Evolutionary conservation across 2,888 invertebrate genomes (phyloP).

Genomic region (Drosophila nigricruria): DNA sequence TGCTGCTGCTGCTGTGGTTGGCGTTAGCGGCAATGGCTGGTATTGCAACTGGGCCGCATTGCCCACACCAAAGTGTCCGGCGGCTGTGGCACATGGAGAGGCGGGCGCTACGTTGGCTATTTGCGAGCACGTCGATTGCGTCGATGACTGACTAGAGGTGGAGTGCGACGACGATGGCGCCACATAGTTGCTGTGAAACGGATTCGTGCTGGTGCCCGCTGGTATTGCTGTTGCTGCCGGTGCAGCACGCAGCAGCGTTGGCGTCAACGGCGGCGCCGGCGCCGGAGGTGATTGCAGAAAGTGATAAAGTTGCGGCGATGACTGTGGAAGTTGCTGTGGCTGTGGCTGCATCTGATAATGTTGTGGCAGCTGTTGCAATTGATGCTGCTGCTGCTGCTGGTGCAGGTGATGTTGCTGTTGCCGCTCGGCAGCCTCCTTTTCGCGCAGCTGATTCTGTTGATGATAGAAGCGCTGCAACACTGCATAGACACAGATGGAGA

Average conservation of each 20-base stretch:
- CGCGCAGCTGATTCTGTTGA: conserved; percentile 90
- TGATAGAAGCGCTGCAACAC: conserved; percentile 92
- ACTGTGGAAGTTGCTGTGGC: conserved; percentile 25
- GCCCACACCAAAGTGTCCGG: conserved; percentile 68
- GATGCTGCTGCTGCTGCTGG: conserved; percentile 8
- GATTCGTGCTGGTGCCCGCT: conserved; percentile 77
- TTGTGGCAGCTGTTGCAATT: conserved; percentile 9
- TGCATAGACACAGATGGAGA: conserved; percentile 29
- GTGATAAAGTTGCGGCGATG: conserved; percentile 15
- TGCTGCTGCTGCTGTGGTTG: conserved; percentile 31
- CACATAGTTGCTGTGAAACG: conserved; percentile 83
- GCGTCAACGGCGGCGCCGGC: conserved; percentile 32
- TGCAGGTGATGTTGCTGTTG: conserved; percentile 68
- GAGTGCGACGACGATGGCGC: conserved; percentile 80
- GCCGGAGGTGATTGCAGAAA: conserved; percentile 22
- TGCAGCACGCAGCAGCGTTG: conserved; percentile 55
- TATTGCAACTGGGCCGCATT: conserved; percentile 75
- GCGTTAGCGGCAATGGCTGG: conserved; percentile 78
- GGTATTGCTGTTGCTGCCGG: neutral
- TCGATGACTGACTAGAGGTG: conserved; percentile 84
- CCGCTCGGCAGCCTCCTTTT: conserved; percentile 85
- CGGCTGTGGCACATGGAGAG: conserved; percentile 36
- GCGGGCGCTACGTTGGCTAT: conserved; percentile 46
- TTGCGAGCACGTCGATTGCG: conserved; percentile 77
- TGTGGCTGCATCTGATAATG: conserved; percentile 14